These are phyloP conservation scores for Prionace glauca DNA, from an alignment of 2,797 vertebrate genomes.

Conservation along the genomic window DNA sequence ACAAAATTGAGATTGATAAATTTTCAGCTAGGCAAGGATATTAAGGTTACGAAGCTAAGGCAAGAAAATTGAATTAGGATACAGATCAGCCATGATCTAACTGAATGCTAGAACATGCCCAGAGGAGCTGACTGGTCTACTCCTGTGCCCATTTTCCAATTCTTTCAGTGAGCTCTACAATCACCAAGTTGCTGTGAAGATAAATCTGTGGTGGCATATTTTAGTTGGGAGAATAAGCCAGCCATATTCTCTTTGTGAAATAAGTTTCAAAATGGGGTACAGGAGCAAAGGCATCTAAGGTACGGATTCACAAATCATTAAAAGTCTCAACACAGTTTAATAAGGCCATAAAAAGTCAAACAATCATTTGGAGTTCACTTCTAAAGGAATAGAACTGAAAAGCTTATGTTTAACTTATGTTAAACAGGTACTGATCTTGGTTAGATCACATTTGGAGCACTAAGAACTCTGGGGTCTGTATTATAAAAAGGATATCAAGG, in stretches of 20 bases:
- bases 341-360: not conserved
- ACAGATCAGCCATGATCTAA: not conserved
- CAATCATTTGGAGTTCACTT: not conserved
- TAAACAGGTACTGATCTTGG: not conserved
- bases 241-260: not conserved
- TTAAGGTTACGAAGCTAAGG: not conserved
- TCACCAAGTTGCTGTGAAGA: not conserved
- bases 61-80: not conserved
- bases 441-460: not conserved
- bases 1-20: not conserved
- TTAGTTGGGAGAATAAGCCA: not conserved
- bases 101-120: not conserved
- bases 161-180: not conserved
- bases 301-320: not conserved
- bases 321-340: not conserved
- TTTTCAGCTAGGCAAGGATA: not conserved
- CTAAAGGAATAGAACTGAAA: not conserved
- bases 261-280: not conserved
- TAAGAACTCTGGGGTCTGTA: not conserved
- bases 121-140: not conserved
- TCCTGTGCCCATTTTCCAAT: not conserved
- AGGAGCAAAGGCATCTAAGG: not conserved
- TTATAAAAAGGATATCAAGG: not conserved
- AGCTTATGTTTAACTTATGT: not conserved
- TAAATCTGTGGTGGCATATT: not conserved